Evolutionary conservation across 2,797 vertebrate species (phyloP), one percentile per base, ranked within the genome.

Genomic region (Halcyon leucocephala): DNA sequence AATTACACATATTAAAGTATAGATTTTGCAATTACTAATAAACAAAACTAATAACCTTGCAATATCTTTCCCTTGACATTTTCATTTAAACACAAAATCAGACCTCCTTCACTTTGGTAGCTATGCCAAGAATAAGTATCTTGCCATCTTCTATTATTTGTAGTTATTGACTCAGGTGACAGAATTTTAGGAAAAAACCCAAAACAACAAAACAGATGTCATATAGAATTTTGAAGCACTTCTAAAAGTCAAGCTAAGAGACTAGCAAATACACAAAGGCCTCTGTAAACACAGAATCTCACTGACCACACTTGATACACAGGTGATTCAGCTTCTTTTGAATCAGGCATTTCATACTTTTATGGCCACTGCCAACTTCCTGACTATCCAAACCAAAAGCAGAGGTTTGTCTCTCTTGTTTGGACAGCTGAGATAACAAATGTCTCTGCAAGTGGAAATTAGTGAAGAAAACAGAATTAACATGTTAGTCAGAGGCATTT

Each of bases 21-120:
- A 83, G 9, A 46, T 33, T 67, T 89, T 55, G 4, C 19, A 86
- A 28, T 88, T 64, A 52, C 28, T 42, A 33, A 55, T 57, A 25
- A 1, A 0, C 3, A 0, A 2, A 29, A 12, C 2, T 6, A 54
- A 55, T 17, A 74, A n/a, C 7, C 3, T 93, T 18, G 7, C 6
- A 61, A 13, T 71, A 67, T 49, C 58, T 85, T 78, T 37, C n/a
- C 33, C 16, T 35, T 78, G 37, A 31, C 1, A 5, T 71, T 95
- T 82, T 71, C 14, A 60, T 8, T 94, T 82, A 81, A 81, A 67
- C 46, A 35, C 11, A 81, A 91, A 94, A 9, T 12, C 7, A 61
- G 8, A n/a, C 3, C 7, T 60, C 31, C 31, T 65, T 78, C 13
- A 44, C 60, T 89, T 80, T 65, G 18, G 57, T 52, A 77, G 1